A percentile compares a stretch with the other conserved stretches of the same genome.
These are phyloP conservation scores for Scotopteryx bipunctaria DNA, from an alignment of 2,888 invertebrate genomes.

Conservation along the genomic window DNA sequence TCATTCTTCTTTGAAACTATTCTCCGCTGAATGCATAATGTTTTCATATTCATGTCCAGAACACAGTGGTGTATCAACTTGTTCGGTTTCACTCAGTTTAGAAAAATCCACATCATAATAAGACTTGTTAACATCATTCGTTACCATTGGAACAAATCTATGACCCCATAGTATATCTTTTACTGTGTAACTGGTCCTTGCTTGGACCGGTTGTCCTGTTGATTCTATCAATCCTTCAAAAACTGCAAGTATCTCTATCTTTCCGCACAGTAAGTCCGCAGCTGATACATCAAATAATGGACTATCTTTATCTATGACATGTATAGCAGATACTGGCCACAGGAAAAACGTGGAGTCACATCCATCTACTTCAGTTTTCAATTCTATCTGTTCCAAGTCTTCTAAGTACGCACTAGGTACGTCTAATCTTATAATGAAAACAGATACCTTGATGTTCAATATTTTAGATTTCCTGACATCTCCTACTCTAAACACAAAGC, in stretches of 20 bases:
- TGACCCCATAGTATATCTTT: constrained; percentile 94
- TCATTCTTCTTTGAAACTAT: constrained; percentile 4
- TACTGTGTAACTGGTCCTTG: constrained; percentile 91
- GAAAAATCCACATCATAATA: constrained; percentile 94
- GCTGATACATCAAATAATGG: constrained; percentile 96
- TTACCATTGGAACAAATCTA: constrained; percentile 90
- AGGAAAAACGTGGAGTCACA: constrained; percentile 96
- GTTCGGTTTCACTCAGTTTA: constrained; percentile 92
- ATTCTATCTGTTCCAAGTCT: constrained; percentile 91
- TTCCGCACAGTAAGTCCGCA: constrained; percentile 92
- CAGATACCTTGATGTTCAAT: constrained; percentile 94
- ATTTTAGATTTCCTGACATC: constrained; percentile 98
- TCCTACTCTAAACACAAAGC: constrained; percentile 95
- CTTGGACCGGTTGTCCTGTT: constrained; percentile 92
- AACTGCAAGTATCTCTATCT: constrained; percentile 94
- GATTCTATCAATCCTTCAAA: constrained; percentile 96
- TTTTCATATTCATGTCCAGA: constrained; percentile 86
- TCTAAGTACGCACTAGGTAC: constrained; percentile 90
- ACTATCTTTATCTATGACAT: constrained; percentile 92
- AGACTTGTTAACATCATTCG: constrained; percentile 87
- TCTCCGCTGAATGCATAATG: constrained; percentile 3
- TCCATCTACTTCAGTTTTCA: constrained; percentile 90
- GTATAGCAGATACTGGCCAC: constrained; percentile 97
- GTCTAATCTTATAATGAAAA: constrained; percentile 91
- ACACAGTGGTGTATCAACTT: constrained; percentile 94